These are phyloP conservation scores for Wasmannia auropunctata DNA, from an alignment of 1,140 invertebrate species.

Conservation along the genomic window DNA sequence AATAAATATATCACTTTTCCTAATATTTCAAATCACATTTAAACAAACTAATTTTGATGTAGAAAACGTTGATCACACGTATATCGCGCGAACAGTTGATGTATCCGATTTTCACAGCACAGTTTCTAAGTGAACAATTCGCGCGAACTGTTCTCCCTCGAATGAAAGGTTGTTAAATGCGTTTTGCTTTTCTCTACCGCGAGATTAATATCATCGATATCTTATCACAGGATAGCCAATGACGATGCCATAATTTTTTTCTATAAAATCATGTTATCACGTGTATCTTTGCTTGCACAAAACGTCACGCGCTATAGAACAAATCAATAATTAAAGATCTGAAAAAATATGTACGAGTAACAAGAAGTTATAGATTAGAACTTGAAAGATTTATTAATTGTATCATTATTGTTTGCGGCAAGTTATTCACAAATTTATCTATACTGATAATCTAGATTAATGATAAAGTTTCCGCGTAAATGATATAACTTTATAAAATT, in stretches of 20 bases:
- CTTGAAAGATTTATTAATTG: neutral
- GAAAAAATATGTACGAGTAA: neutral
- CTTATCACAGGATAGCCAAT: conserved; percentile 5
- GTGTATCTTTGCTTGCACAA: neutral
- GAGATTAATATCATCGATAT: conserved; percentile 25
- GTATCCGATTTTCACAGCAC: conserved; percentile 6
- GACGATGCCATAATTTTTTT: conserved; percentile 3
- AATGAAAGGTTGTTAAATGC: neutral
- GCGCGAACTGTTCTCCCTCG: neutral
- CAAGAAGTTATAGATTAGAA: conserved; percentile 3
- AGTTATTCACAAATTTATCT: neutral
- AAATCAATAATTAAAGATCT: conserved; percentile 8
- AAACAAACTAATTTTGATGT: neutral
- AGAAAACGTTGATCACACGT: neutral
- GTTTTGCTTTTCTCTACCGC: neutral
- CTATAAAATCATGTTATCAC: conserved; percentile 14
- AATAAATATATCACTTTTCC: neutral
- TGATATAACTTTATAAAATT: neutral
- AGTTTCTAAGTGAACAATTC: neutral
- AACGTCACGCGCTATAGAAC: neutral
- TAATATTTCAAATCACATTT: conserved; percentile 9
- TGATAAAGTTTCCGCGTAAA: neutral
- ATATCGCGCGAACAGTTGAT: neutral
- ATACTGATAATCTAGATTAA: conserved; percentile 9
- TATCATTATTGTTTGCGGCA: neutral